Conservation (phyloP, 2,113 vertebrate genomes). For the Apteryx owenii region DNA sequence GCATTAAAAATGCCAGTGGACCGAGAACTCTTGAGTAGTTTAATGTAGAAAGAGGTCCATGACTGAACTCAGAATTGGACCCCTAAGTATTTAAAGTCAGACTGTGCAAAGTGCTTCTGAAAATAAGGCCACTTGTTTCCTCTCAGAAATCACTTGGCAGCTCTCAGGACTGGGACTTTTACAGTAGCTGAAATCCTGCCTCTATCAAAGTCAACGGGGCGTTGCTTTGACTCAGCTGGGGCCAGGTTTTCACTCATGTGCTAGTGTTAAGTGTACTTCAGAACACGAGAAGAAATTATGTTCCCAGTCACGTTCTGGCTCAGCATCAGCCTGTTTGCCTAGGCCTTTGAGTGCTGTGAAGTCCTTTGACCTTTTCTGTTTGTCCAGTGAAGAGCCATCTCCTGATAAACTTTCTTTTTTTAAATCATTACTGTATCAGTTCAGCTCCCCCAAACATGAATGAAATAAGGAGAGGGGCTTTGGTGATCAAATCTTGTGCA, state of each 20-base stretch:
- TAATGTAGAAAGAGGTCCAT: neutral
- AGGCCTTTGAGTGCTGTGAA: neutral
- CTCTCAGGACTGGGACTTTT: neutral
- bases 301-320: neutral
- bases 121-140: neutral
- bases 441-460: neutral
- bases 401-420: neutral
- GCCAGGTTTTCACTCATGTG: neutral
- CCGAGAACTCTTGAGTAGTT: neutral
- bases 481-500: neutral
- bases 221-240: neutral
- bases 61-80: neutral
- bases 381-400: neutral
- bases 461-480: neutral
- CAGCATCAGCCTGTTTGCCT: neutral
- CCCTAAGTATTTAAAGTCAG: neutral
- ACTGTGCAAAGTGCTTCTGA: neutral
- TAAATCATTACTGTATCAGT: fast-evolving
- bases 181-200: neutral
- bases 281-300: neutral
- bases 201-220: fast-evolving
- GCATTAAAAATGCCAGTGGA: neutral
- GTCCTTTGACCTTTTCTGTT: neutral
- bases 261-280: neutral
- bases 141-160: neutral